Percentiles rank a stretch among this genome's conserved stretches.
phyloP scores from a whole-genome alignment of 2,888 invertebrate genomes.

The Globia sparganii region DNA sequence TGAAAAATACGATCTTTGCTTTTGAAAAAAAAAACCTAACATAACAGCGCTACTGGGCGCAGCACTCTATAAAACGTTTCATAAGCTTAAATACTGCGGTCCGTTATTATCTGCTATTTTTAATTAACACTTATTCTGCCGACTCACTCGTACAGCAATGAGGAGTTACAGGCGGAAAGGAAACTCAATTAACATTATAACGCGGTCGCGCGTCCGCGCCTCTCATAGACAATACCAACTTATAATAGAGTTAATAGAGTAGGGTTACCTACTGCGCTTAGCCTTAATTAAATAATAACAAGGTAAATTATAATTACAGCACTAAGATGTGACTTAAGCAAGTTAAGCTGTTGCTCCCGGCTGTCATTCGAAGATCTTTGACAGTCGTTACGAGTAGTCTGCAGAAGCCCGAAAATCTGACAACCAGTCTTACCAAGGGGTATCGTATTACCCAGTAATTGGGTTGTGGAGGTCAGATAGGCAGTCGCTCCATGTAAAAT shows the following conservation, averaged over 20 bases:
- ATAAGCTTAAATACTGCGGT: neutral
- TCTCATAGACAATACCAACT: conserved; percentile 53
- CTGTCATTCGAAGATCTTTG: too few species aligned
- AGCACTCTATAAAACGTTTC: neutral
- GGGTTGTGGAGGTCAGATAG: too few species aligned
- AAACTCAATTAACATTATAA: conserved; percentile 82
- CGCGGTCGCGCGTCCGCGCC: conserved; percentile 66
- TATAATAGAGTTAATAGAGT: conserved; percentile 54
- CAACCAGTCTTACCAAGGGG: too few species aligned
- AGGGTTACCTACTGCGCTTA: conserved; percentile 39
- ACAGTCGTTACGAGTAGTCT: too few species aligned
- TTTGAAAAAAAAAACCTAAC: neutral
- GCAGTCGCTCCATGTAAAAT: too few species aligned
- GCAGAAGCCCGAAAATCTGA: too few species aligned
- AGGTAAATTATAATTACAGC: neutral
- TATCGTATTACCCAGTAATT: too few species aligned
- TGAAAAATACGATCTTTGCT: neutral
- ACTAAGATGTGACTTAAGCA: too few species aligned
- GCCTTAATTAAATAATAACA: conserved; percentile 17
- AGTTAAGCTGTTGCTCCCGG: too few species aligned
- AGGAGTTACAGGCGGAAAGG: conserved; percentile 74
- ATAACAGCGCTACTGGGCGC: neutral
- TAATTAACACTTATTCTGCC: conserved; percentile 48
- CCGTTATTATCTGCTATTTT: conserved; percentile 44
- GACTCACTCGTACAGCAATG: conserved; percentile 52